phyloP scores from a whole-genome alignment of 2,113 vertebrate species.

The Sinocyclocheilus anshuiensis region DNA sequence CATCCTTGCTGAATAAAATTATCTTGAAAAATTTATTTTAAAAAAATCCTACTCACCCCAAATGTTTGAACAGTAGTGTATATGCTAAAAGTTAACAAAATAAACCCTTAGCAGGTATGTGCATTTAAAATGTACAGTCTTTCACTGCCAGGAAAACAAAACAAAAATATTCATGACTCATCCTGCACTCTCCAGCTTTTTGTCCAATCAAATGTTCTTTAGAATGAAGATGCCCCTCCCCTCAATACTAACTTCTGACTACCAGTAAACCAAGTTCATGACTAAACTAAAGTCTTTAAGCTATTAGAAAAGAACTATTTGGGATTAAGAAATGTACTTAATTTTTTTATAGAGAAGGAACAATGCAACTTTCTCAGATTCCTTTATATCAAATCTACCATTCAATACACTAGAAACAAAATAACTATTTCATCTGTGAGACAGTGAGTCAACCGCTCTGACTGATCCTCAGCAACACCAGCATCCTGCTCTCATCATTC shows the following conservation, averaged over 20 bases:
- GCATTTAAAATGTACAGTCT: too few relatives aligned
- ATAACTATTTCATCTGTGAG: slow-evolving; percentile 5
- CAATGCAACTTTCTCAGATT: neutral
- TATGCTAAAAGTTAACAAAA: too few relatives aligned
- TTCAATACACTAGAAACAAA: neutral
- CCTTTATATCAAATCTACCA: neutral
- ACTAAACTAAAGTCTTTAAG: neutral
- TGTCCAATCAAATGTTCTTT: neutral
- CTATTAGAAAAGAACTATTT: neutral
- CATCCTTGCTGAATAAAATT: too few relatives aligned
- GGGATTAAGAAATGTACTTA: neutral
- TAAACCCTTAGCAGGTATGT: too few relatives aligned
- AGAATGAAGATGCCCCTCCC: neutral
- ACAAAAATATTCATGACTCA: neutral
- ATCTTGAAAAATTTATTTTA: too few relatives aligned
- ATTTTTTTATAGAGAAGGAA: neutral
- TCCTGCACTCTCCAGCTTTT: neutral
- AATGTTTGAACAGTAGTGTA: too few relatives aligned
- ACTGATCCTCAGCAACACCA: slow-evolving; percentile 21
- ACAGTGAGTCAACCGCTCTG: neutral
- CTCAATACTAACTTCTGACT: neutral
- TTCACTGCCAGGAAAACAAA: neutral
- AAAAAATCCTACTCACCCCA: too few relatives aligned
- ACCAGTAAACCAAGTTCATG: neutral
- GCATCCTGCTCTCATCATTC: slow-evolving; percentile 16